Evolutionary conservation across 2,888 invertebrate species (phyloP), one percentile per base, ranked within the genome.

Genomic region (Sinhomidia bicolor): DNA sequence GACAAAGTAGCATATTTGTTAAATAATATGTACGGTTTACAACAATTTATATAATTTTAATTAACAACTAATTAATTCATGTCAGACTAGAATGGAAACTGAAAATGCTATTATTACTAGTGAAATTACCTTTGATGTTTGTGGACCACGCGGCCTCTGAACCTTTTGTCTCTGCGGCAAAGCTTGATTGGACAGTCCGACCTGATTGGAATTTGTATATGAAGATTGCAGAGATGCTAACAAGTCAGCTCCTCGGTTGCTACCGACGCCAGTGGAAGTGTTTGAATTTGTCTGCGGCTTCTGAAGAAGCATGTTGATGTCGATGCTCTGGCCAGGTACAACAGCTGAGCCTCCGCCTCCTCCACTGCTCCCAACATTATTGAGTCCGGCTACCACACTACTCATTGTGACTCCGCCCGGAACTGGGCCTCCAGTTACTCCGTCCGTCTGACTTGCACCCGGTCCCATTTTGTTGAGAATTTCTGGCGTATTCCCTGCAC

Each of bases 41-140:
- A 44, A 14, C 17, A 76, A 44, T 17, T 14, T 29, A 98, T 57
- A 51, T 3, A 51, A n/a, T 10, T 10, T 3, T 51, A 51, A 14
- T 51, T 51, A 36, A 9, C 36, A n/a, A n/a, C 36, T 51, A 14
- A 5, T 51, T 9, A 51, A 14, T 51, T 51, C n/a, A n/a, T n/a
- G n/a, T n/a, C n/a, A n/a, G n/a, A n/a, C n/a, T n/a, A n/a, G n/a
- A n/a, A n/a, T n/a, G n/a, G n/a, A n/a, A n/a, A n/a, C n/a, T n/a
- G n/a, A n/a, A n/a, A n/a, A n/a, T n/a, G n/a, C n/a, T 47, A 2
- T 12, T 47, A 12, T 47, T 47, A 2, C 47, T 9, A 2, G 47
- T 12, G 12, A 9, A 36, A 41, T 68, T 86, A 92, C 91, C 89
- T 92, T 92, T 54, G 91, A 90, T 29, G 85, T 84, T 82, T 83